Conservation (phyloP, 2,797 vertebrate species). For the Jordanella pulchra region DNA sequence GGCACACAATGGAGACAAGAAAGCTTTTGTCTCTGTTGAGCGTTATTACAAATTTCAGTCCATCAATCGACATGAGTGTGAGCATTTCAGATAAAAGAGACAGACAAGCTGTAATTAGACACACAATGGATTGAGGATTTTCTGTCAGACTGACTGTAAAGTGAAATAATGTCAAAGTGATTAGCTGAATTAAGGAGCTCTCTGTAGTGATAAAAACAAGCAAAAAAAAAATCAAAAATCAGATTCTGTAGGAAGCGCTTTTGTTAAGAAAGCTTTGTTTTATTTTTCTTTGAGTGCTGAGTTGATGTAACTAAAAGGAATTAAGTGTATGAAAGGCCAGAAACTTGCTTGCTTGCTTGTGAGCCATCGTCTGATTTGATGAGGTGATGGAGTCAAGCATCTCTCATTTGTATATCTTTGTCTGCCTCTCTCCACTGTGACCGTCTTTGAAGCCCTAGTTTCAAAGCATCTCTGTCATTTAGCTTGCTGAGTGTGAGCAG, state of each 20-base stretch:
- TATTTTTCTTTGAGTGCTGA: background rate
- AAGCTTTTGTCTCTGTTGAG: constrained; percentile 22
- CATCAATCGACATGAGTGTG: constrained; percentile 9
- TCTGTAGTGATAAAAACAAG: background rate
- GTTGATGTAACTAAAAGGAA: background rate
- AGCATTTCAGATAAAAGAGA: constrained; percentile 14
- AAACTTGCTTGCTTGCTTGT: background rate
- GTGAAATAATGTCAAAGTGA: background rate
- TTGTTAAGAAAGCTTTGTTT: background rate
- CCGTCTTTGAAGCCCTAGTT: constrained; percentile 44
- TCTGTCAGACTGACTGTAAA: background rate
- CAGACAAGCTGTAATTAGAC: constrained; percentile 25
- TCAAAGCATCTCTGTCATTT: constrained; percentile 56
- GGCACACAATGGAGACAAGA: constrained; percentile 11
- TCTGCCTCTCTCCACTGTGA: constrained; percentile 11
- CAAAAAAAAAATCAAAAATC: background rate
- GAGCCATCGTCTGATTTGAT: background rate
- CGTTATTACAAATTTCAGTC: constrained; percentile 14
- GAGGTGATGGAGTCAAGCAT: background rate
- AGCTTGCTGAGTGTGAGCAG: constrained; percentile 49
- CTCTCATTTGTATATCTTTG: background rate
- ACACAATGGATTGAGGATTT: background rate
- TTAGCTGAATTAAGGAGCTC: background rate
- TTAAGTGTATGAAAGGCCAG: background rate
- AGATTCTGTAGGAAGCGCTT: background rate